Percentiles rank a stretch among this genome's conserved stretches.
phyloP scores from a whole-genome alignment of 2,888 invertebrate species.

The Xestoiulus laeticollis region DNA sequence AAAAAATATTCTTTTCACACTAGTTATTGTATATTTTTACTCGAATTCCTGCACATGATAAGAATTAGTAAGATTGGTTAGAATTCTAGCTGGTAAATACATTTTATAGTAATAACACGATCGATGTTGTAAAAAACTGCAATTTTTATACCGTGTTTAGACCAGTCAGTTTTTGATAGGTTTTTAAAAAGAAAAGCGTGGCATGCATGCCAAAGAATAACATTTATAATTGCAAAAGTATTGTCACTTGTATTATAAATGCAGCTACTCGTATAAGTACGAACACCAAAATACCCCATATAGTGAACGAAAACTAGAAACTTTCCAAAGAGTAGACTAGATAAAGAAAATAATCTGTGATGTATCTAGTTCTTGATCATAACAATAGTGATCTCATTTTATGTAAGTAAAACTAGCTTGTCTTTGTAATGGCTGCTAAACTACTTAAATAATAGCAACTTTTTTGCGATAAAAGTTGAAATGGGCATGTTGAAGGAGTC shows the following conservation, averaged over 20 bases:
- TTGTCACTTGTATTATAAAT: background rate
- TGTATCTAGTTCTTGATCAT: constrained; percentile 8
- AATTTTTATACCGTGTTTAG: constrained; percentile 1
- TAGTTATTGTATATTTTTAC: background rate
- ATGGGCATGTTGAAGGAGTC: background rate
- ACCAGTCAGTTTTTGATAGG: background rate
- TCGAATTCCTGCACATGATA: background rate
- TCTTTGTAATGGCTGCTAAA: background rate
- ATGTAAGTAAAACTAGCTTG: background rate
- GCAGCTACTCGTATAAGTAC: background rate
- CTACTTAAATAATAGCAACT: background rate
- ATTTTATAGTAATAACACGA: background rate
- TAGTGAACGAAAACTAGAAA: background rate
- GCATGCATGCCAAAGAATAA: background rate
- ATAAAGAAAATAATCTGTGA: background rate
- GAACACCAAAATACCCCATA: background rate
- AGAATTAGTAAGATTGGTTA: background rate
- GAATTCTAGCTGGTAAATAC: background rate
- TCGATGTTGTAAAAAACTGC: background rate
- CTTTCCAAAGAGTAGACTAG: background rate
- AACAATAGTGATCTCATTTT: background rate
- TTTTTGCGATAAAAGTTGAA: background rate
- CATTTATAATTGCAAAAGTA: background rate
- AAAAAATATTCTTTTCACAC: background rate
- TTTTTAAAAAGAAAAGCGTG: constrained; percentile 1